phyloP scores from a whole-genome alignment of 1,140 invertebrate genomes.

The Pararge aegeria region DNA sequence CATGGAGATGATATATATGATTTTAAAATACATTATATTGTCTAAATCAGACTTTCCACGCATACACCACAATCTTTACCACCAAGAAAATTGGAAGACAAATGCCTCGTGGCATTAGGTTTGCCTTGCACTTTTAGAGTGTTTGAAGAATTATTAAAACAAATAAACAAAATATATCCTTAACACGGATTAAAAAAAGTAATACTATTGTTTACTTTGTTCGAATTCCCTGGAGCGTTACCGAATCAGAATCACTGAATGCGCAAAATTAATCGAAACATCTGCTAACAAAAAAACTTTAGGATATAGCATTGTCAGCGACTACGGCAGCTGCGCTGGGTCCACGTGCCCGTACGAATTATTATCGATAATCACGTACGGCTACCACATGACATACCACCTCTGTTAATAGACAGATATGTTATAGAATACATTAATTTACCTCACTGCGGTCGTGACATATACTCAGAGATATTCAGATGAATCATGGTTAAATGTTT shows the following conservation, averaged over 20 bases:
- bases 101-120: too few species aligned
- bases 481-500: constrained; percentile 18
- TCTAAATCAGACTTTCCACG: too few species aligned
- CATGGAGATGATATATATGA: too few species aligned
- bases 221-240: constrained; percentile 4
- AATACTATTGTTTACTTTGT: constrained; percentile 6
- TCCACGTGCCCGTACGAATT: constrained; percentile 34
- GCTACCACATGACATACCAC: background rate
- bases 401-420: constrained; percentile 6
- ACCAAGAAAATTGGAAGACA: too few species aligned
- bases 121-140: too few species aligned
- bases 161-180: too few species aligned
- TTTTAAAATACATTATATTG: too few species aligned
- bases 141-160: too few species aligned
- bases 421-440: constrained; percentile 7
- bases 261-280: constrained; percentile 29
- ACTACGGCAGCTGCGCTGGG: constrained; percentile 39
- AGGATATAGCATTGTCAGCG: constrained; percentile 37
- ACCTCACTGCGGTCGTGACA: constrained; percentile 5
- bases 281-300: constrained; percentile 35
- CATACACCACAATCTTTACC: too few species aligned
- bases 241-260: constrained; percentile 11
- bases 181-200: too few species aligned
- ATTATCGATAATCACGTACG: constrained; percentile 20
- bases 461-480: constrained; percentile 17